A percentile compares a stretch with the other conserved stretches of the same genome.
phyloP scores from a whole-genome alignment of 2,888 invertebrate genomes.

The Coenonympha glycerion region DNA sequence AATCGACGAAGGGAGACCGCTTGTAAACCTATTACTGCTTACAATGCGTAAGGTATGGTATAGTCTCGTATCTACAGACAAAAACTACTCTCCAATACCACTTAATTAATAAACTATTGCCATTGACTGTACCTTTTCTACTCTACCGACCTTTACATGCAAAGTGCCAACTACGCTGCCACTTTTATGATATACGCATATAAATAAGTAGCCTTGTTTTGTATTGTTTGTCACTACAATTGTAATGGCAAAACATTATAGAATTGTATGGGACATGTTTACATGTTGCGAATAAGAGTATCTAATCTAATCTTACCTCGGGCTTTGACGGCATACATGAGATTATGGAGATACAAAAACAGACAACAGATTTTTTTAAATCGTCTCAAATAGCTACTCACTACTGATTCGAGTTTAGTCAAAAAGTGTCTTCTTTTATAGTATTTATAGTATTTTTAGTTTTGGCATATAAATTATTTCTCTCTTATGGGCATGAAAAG shows the following conservation, averaged over 20 bases:
- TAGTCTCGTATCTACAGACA: no score
- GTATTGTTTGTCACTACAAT: slow-evolving; percentile 9
- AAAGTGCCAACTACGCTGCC: slow-evolving; percentile 14
- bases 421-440: no score
- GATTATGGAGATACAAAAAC: no score
- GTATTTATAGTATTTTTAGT: no score
- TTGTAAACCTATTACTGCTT: no score
- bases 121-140: slow-evolving; percentile 8
- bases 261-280: slow-evolving; percentile 1
- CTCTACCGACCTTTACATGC: slow-evolving; percentile 11
- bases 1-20: no score
- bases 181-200: slow-evolving; percentile 10
- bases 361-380: neutral
- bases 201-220: slow-evolving; percentile 10
- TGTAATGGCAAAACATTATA: slow-evolving; percentile 5
- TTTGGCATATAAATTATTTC: no score
- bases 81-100: no score
- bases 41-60: no score
- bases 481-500: no score
- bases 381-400: neutral
- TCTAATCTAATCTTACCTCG: neutral
- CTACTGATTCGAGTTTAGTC: no score
- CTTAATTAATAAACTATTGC: no score
- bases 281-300: neutral
- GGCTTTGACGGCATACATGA: neutral